A percentile compares a stretch with the other conserved stretches of the same genome.
phyloP scores from a whole-genome alignment of 23 tunicate species.

The Phallusia fumigata region DNA sequence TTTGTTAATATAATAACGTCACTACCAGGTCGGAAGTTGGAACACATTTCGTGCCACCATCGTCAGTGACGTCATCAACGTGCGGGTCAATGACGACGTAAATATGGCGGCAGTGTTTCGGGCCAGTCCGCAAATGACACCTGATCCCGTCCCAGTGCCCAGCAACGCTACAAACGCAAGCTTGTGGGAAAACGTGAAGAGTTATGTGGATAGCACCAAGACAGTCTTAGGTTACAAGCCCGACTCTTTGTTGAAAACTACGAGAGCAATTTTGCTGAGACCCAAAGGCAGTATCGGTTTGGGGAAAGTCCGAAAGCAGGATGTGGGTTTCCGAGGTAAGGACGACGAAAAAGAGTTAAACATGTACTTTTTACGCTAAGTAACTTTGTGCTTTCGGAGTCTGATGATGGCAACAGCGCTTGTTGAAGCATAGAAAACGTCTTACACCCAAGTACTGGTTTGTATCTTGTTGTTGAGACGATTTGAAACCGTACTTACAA shows the following conservation, averaged over 20 bases:
- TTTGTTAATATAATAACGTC: too few species aligned
- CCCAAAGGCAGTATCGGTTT: conserved; percentile 29
- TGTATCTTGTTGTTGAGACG: too few species aligned
- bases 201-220: not conserved
- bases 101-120: conserved; percentile 32
- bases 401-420: too few species aligned
- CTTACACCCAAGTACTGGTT: too few species aligned
- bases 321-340: conserved; percentile 28
- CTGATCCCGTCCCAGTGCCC: not conserved
- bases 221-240: not conserved
- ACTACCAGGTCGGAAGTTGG: conserved; percentile 28
- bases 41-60: conserved; percentile 38
- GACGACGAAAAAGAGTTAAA: too few species aligned
- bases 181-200: conserved; percentile 31
- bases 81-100: conserved; percentile 40
- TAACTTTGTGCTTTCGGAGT: too few species aligned
- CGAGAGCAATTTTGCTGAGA: conserved; percentile 35
- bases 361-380: too few species aligned
- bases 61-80: conserved; percentile 56
- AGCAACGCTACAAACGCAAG: not conserved
- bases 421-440: too few species aligned
- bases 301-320: conserved; percentile 23
- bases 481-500: too few species aligned
- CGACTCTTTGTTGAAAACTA: not conserved
- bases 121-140: conserved; percentile 13